These are phyloP conservation scores for Rhabdomys dilectus DNA, from an alignment of 2,113 vertebrate genomes.

Conservation along the genomic window DNA sequence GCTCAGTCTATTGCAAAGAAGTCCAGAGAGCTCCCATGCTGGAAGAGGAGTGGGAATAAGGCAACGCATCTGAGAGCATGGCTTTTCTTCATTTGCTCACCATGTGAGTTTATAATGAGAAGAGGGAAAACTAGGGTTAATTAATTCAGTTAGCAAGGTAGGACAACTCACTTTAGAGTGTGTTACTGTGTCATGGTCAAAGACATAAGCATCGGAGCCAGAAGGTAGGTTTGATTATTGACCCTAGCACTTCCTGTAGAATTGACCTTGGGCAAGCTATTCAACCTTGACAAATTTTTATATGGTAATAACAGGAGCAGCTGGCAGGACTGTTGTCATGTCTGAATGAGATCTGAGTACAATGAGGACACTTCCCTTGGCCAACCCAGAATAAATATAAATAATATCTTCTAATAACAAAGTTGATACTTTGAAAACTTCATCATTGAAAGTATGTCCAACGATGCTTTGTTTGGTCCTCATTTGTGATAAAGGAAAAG, in stretches of 20 bases:
- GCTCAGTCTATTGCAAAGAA: neutral
- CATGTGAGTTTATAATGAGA: neutral
- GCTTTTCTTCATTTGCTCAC: neutral
- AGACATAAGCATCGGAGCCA: neutral
- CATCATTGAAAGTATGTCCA: neutral
- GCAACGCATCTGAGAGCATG: accelerated
- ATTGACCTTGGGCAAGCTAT: neutral
- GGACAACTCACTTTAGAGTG: neutral
- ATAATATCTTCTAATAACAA: neutral
- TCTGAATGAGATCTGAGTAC: neutral
- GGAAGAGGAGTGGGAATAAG: neutral
- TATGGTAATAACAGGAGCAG: neutral
- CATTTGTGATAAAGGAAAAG: constrained; percentile 27
- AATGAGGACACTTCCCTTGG: neutral
- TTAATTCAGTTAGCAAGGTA: neutral
- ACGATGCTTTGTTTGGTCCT: neutral
- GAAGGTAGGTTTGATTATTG: neutral
- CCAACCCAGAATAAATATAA: constrained; percentile 39
- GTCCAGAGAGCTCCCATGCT: neutral
- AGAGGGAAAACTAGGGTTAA: neutral
- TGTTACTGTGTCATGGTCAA: accelerated
- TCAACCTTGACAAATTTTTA: neutral
- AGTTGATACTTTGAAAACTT: constrained; percentile 25
- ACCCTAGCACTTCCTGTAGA: neutral
- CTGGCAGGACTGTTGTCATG: neutral